phyloP scores from a whole-genome alignment of 2,113 vertebrate species.

The Sigmodon hispidus region DNA sequence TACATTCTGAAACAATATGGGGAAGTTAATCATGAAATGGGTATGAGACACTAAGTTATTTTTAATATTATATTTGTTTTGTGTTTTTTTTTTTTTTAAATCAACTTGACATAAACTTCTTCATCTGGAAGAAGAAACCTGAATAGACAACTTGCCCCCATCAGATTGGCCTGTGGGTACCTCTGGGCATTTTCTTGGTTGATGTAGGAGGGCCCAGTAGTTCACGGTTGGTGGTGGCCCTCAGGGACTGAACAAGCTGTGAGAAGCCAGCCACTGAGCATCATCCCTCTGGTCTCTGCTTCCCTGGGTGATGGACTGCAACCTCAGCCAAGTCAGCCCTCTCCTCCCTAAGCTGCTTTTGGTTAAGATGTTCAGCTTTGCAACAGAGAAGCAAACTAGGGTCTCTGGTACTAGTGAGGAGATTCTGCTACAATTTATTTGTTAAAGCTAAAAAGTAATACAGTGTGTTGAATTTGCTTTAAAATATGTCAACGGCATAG shows the following conservation, averaged over 20 bases:
- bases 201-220: not conserved
- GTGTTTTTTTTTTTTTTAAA: not conserved
- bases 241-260: not conserved
- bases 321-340: too few relatives aligned
- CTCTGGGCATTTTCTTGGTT: not conserved
- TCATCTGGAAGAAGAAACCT: not conserved
- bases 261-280: not conserved
- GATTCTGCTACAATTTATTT: conserved; percentile 26
- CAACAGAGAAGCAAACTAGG: not conserved
- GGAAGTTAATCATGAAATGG: conserved; percentile 43
- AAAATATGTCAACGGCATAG: not conserved
- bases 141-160: not conserved
- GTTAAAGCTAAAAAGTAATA: conserved; percentile 41
- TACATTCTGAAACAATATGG: not conserved
- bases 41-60: conserved; percentile 39
- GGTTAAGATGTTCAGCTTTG: not conserved
- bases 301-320: not conserved
- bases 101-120: not conserved
- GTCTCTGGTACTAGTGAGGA: conserved; percentile 3
- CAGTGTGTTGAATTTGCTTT: not conserved
- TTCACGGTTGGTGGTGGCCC: not conserved
- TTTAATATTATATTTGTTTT: not conserved
- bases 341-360: not conserved
- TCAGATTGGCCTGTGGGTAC: not conserved
- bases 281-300: not conserved